Conservation (phyloP, 1,140 invertebrate genomes). For the Tetraneura akinire region DNA sequence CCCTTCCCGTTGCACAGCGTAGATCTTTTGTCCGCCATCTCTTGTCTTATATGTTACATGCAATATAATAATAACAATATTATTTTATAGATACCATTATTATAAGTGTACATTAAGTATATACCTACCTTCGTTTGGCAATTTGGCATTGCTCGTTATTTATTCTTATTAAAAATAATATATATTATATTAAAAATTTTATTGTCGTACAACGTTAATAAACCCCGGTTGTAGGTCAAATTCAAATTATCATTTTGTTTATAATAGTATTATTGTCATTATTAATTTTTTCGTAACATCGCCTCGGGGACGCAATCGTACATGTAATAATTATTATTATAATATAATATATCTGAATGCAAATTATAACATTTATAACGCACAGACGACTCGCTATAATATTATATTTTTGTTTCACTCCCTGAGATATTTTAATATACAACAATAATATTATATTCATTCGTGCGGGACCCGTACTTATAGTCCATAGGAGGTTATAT, state of each 20-base stretch:
- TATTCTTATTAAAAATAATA: not conserved
- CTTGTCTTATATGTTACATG: not conserved
- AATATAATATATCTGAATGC: not conserved
- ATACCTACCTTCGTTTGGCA: not conserved
- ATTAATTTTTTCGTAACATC: slow-evolving; percentile 6
- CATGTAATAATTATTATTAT: no score
- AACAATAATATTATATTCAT: not conserved
- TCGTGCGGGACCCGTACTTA: not conserved
- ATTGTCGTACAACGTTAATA: not conserved
- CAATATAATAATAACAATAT: no score
- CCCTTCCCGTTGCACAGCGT: no score
- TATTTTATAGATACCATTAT: no score
- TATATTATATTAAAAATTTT: not conserved
- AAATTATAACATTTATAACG: not conserved
- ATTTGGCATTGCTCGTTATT: not conserved
- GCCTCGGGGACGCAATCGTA: not conserved
- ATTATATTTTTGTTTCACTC: not conserved
- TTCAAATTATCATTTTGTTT: slow-evolving; percentile 20
- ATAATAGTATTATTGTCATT: no score
- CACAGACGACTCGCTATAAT: not conserved
- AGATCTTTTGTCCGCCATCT: no score
- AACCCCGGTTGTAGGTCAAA: slow-evolving; percentile 8
- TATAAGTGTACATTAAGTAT: no score
- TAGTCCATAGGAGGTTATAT: no score
- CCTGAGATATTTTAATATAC: not conserved